Conservation (phyloP, 1,140 invertebrate species). For the Drosophila sucinea region DNA sequence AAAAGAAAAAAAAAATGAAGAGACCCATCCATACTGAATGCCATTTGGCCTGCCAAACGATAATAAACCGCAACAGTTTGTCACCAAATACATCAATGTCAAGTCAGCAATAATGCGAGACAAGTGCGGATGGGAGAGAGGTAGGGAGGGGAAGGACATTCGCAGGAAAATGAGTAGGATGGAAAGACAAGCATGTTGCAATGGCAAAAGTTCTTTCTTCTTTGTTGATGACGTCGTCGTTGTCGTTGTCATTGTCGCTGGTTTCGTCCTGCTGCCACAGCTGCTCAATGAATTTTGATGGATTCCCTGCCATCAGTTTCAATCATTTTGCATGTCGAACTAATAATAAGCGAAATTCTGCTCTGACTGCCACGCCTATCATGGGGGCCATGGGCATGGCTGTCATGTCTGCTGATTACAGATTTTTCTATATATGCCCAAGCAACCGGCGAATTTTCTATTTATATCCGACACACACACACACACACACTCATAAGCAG, state of each 20-base stretch:
- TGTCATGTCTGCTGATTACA: conserved; percentile 32
- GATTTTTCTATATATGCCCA: conserved; percentile 34
- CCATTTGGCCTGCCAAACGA: conserved; percentile 29
- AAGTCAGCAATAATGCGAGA: conserved; percentile 59
- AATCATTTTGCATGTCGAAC: conserved; percentile 52
- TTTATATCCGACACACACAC: conserved; percentile 28
- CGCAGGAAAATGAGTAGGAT: too few species aligned
- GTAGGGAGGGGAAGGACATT: too few species aligned
- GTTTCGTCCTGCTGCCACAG: conserved; percentile 15
- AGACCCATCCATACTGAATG: background rate
- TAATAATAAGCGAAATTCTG: conserved; percentile 46
- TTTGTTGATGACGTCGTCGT: conserved; percentile 5
- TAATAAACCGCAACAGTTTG: conserved; percentile 71
- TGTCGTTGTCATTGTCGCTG: background rate
- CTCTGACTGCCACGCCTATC: conserved; percentile 9
- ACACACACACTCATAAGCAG: background rate
- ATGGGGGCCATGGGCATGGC: background rate
- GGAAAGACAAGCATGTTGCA: too few species aligned
- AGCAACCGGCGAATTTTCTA: conserved; percentile 44
- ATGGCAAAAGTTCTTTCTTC: background rate
- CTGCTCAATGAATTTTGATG: conserved; percentile 49
- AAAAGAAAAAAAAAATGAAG: too few species aligned
- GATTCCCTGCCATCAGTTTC: conserved; percentile 48
- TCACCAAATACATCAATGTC: conserved; percentile 81
- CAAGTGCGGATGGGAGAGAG: conserved; percentile 1